Base-by-base conservation (phyloP, 2,888 invertebrate genomes). In the Drosophila borborema region DNA sequence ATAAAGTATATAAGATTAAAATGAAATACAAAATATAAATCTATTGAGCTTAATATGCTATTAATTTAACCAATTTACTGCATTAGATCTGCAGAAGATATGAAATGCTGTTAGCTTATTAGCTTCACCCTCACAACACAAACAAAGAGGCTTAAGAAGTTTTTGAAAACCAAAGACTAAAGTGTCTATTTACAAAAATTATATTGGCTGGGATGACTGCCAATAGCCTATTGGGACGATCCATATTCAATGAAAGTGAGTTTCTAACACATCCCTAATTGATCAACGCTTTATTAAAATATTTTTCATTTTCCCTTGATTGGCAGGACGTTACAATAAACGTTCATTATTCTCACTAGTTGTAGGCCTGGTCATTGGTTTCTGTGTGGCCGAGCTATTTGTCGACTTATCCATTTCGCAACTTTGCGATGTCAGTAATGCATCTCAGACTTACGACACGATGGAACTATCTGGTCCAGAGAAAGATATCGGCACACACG, bases 241-340 rank as follows among this genome's bases (percentile, higher is more conserved):
- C 92, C 64, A 51, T 86, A 64, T 61, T 90, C n/a, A 83, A 84
- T 64, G 91, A 91, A 74, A 88, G 91, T 28, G 4, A 12, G 18
- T n/a, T n/a, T 6, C 0, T 38, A n/a, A 9, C 10, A n/a, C 16
- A n/a, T 10, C 10, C 1, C 10, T 34, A 49, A 10, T 4, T 0
- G 23, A 31, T 31, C 23, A 0, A 16, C 5, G 6, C 4, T 46
- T 12, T 48, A 1, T 9, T 5, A 2, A 8, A 20, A 23, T 43
- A 43, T 43, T 23, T 41, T 41, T 3, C n/a, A 41, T 9, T 18
- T 41, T n/a, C 16, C 9, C 9, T 0, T 54, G 0, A 10, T n/a
- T 38, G 23, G 45, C 90, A 95, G 95, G 93, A 72, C 94, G 93
- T 28, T 89, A 92, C n/a, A 92, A 91, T 75, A 92, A 92, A 49